Evolutionary conservation across 1,140 invertebrate species (phyloP).

Genomic region (Whitmania pigra): DNA sequence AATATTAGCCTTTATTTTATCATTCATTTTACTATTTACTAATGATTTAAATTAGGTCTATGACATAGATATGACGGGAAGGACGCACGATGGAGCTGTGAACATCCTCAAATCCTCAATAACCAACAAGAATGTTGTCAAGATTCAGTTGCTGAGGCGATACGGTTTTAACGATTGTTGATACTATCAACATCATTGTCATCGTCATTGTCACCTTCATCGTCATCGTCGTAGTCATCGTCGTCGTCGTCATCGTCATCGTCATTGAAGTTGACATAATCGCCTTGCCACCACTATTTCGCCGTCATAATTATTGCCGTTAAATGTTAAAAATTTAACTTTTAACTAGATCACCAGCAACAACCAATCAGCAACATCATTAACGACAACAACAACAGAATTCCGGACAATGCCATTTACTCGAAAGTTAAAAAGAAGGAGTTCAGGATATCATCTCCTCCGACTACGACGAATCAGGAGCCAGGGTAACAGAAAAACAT

Average conservation of each 20-base stretch:
- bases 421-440: too few relatives aligned
- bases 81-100: conserved; percentile 1
- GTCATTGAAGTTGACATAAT: background rate
- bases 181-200: background rate
- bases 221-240: background rate
- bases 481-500: too few relatives aligned
- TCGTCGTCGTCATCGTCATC: background rate
- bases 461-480: too few relatives aligned
- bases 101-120: conserved; percentile 6
- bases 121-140: background rate
- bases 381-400: too few relatives aligned
- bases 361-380: too few relatives aligned
- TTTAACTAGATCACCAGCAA: too few relatives aligned
- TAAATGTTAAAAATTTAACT: too few relatives aligned
- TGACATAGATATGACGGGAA: background rate
- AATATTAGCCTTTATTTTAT: background rate
- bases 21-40: background rate
- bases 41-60: background rate
- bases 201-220: background rate
- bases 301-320: too few relatives aligned
- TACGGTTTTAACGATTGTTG: background rate
- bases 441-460: too few relatives aligned
- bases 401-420: too few relatives aligned
- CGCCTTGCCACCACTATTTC: background rate
- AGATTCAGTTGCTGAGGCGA: background rate